phyloP scores from a whole-genome alignment of 2,888 invertebrate species.

The Anarsia innoxiella region DNA sequence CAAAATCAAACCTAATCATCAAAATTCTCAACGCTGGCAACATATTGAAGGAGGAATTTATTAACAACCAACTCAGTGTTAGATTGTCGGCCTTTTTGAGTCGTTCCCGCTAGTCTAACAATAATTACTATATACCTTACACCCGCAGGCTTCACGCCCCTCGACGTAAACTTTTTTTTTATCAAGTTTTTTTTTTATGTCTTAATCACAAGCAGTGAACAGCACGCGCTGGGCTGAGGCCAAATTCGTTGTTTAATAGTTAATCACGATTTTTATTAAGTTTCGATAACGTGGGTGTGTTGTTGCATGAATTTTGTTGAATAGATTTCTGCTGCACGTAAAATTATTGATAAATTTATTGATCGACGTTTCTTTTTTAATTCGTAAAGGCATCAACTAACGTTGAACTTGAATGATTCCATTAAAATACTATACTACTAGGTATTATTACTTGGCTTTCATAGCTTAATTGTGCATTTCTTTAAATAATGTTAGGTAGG shows the following conservation, averaged over 20 bases:
- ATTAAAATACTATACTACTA: no score
- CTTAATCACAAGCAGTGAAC: slow-evolving; percentile 40
- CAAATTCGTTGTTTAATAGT: slow-evolving; percentile 33
- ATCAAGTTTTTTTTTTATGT: slow-evolving; percentile 28
- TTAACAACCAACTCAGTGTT: slow-evolving; percentile 26
- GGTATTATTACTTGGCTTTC: no score
- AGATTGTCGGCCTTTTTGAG: slow-evolving; percentile 71
- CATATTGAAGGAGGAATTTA: slow-evolving; percentile 23
- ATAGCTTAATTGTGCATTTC: no score
- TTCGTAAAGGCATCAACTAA: no score
- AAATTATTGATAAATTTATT: no score
- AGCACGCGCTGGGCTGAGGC: slow-evolving; percentile 29
- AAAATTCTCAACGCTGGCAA: background rate
- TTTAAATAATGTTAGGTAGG: no score
- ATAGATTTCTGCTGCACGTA: no score
- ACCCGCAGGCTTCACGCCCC: slow-evolving; percentile 51
- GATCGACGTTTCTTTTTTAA: no score
- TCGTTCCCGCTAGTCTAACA: slow-evolving; percentile 58
- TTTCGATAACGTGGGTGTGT: slow-evolving; percentile 30
- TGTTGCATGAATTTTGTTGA: no score
- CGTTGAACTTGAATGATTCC: no score
- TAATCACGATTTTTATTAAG: slow-evolving; percentile 32
- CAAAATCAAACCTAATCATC: no score
- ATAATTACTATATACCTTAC: slow-evolving; percentile 72
- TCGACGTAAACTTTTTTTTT: slow-evolving; percentile 17